Base-by-base conservation (phyloP, 2,113 vertebrate species). In the Danionella cerebrum region DNA sequence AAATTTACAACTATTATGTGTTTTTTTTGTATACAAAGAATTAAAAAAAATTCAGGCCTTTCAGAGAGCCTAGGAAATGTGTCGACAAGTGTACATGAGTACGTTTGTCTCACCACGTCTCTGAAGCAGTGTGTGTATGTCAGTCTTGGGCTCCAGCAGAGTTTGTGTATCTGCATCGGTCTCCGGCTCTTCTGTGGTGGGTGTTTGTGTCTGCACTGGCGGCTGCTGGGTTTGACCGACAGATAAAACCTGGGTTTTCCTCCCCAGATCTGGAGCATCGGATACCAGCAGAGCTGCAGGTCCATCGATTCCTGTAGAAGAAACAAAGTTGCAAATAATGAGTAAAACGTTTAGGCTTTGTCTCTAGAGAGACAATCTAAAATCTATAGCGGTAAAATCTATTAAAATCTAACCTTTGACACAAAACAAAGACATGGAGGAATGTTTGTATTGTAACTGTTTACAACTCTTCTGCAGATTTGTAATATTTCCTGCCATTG, bases 71-170 rank as follows among this genome's bases (percentile, higher is more conserved):
- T n/a, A n/a, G n/a, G n/a, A n/a, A n/a, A n/a, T n/a, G 9, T 14
- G 29, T 31, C n/a, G n/a, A n/a, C n/a, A 13, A 5, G 38, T 8
- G 13, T 12, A 27, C 44, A 42, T 39, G 13, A 41, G 50, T 24
- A 39, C 33, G 45, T 52, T 31, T 68, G 50, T 57, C 81, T 79
- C 67, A 96, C 96, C 95, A 69, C 89, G 85, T 78, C 91, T 92
- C 71, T 93, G 85, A 48, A 98, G 85, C 65, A 95, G 83, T 72
- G 96, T 90, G 5, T 94, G 93, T 14, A 98, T 89, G 69, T 92
- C 90, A 6, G 84, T 85, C 75, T 93, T 98, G 75, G 85, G 62
- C n/a, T 88, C 86, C 14, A 79, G 67, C 38, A 84, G 57, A 12
- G 75, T 69, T 55, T 91, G 87, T 0, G 79, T 85, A 62, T 84